Base-by-base conservation (phyloP, 2,113 vertebrate species). In the Thunnus maccoyii region DNA sequence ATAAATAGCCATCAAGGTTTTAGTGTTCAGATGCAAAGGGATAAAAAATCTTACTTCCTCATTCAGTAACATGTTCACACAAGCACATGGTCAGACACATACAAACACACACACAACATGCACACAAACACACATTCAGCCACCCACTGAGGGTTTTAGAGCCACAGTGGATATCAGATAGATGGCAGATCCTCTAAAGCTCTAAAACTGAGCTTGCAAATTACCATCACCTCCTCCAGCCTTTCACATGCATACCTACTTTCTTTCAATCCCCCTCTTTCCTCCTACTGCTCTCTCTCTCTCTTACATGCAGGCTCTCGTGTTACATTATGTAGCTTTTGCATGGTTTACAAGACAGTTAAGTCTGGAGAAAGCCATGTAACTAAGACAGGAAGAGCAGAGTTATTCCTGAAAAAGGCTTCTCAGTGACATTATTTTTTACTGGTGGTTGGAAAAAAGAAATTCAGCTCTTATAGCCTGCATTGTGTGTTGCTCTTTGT, bases 181-280 rank as follows among this genome's bases (percentile, higher is more conserved):
- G 85, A 92, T 83, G 85, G 83, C 87, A 92, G 92, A 93, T 94
- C 92, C 88, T 88, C 93, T 90, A 93, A 94, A 94, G 92, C 91
- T 91, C 86, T 90, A 93, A 94, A 93, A 93, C 89, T 81, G 78
- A 91, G 92, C 92, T 93, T 90, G 87, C 93, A 95, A 94, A 95
- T 94, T 90, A 91, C 92, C 88, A 82, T 80, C 83, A 83, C 89
- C 90, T 91, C 92, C 90, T 89, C 91, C 91, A 89, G 79, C 80
- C 88, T 85, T 88, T 90, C 83, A 82, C 85, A 85, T 89, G 65
- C 87, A 86, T 78, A 72, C 75, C 83, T 71, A 80, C 63, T 77
- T 83, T 82, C 17, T 1, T 67, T 78, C 84, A 76, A 65, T 77
- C 85, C 78, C 76, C 80, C 89, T 79, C 80, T 54, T 76, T 73